Evolutionary conservation across 2,113 vertebrate genomes (phyloP), one percentile per base, ranked within the genome.

Genomic region (Bambusicola thoracicus): DNA sequence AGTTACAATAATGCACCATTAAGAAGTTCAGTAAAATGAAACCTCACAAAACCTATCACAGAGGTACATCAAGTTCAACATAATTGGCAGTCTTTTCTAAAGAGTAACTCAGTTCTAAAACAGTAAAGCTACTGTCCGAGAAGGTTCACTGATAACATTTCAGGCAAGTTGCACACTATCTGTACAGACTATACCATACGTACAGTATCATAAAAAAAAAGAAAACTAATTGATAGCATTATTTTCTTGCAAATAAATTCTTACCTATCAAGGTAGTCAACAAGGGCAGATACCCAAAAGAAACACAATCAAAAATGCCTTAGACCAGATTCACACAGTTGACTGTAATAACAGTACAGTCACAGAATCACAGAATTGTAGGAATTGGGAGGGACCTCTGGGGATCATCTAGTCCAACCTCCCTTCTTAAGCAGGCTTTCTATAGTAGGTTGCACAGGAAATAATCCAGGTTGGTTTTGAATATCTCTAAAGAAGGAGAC

Each of bases 1-100:
- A 78, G 11, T 41, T 85, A 7, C 77, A 95, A 81, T 62, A 80
- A 87, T 34, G 6, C 19, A 79, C 27, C 53, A 67, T 84, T 76
- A 51, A 74, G 91, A 86, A 79, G 32, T 67, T 93, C 30, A 86
- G 21, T 81, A 80, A 85, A 86, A 85, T 51, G 38, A 82, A 84
- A 77, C 48, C 30, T 81, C 46, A 69, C 34, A 73, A 95, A 92
- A 74, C 1, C 34, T 56, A 41, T 30, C 29, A 61, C 38, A 48
- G 2, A 34, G 17, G 93, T 93, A 87, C 77, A 48, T 40, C 46
- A 59, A 84, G n/a, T 89, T 85, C 44, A 75, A 11, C 3, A 63
- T 63, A 88, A 91, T 41, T 92, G 29, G 5, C 16, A 90, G 34
- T 67, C 22, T 13, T 53, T 75, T 92, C 70, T 38, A 70, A 77